Base-by-base conservation (phyloP, 2,888 invertebrate genomes). In the Galerucella pusilla region DNA sequence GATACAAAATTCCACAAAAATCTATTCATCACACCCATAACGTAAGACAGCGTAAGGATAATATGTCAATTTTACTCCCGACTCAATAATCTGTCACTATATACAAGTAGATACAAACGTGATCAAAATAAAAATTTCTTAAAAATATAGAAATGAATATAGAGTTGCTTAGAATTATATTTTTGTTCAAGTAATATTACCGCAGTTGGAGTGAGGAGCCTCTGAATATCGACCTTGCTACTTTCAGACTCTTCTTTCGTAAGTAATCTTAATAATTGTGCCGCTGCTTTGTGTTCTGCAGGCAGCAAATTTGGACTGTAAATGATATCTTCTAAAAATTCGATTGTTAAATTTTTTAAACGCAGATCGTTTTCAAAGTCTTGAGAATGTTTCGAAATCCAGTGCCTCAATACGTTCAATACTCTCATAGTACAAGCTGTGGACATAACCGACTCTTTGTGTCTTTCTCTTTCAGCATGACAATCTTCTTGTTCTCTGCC, bases 381-480 rank as follows among this genome's bases (percentile, higher is more conserved):
- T 87, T 95, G 95, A 0, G 94, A 93, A 86, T 97, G 96, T 87
- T 97, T 97, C 1, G 95, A 95, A 49, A 96, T 94, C 97, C 97
- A 97, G 86, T 97, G 97, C 77, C 96, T 91, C 65, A 97, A 89
- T 2, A 97, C 96, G 86, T 96, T 96, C 0, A 97, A 90, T 0
- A 97, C 97, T 76, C 97, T 88, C 96, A 97, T 97, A 0, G 96
- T 97, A 72, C 96, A 96, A n/a, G 97, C 97, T 6, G 96, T 96
- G 61, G 95, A 96, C 86, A 96, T 95, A 61, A 95, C 93, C 10
- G 93, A 94, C 83, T 95, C 94, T 78, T 92, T 91, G 69, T 91
- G 89, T 67, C 89, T 85, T 57, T 89, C 89, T 52, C 91, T 90
- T 52, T 92, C 90, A 52, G 85, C 80, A 14, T 83, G 80, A 59